A percentile compares a stretch with the other conserved stretches of the same genome.
Evolutionary conservation across 2,888 invertebrate genomes (phyloP).

Genomic region (Drosophila anomalipes): DNA sequence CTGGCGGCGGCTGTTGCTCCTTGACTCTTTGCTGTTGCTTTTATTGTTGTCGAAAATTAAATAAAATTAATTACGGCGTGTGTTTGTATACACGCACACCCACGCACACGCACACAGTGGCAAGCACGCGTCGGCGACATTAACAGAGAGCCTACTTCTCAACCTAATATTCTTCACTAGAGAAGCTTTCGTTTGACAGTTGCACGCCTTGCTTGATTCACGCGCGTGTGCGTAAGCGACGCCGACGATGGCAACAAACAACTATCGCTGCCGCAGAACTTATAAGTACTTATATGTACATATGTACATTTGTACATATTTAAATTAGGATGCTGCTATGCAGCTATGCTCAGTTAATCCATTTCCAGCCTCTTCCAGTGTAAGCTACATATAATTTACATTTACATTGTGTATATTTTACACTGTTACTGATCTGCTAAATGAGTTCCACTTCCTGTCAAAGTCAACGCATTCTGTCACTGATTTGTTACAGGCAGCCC

Average conservation of each 20-base stretch:
- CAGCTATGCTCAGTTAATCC: not conserved
- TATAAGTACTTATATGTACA: not conserved
- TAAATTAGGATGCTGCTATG: not conserved
- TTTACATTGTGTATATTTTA: not conserved
- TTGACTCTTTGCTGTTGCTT: constrained; percentile 61
- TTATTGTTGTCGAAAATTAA: constrained; percentile 79
- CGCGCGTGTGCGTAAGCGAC: constrained; percentile 65
- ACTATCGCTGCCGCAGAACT: constrained; percentile 32
- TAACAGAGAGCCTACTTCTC: constrained; percentile 26
- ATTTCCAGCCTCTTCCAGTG: not conserved
- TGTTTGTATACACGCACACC: constrained; percentile 50
- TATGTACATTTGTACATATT: not conserved
- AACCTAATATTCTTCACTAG: constrained; percentile 1
- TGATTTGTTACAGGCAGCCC: not conserved
- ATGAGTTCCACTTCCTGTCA: not conserved
- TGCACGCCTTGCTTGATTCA: constrained; percentile 59
- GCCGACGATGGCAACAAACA: constrained; percentile 31
- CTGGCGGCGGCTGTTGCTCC: constrained; percentile 28
- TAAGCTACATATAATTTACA: not conserved
- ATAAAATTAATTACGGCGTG: constrained; percentile 78
- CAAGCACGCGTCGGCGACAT: constrained; percentile 28
- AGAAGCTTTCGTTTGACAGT: constrained; percentile 28
- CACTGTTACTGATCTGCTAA: not conserved
- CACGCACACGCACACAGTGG: constrained; percentile 16
- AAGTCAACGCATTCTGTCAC: not conserved